These are phyloP conservation scores for Noctua comes DNA, from an alignment of 2,888 invertebrate genomes.

Conservation along the genomic window DNA sequence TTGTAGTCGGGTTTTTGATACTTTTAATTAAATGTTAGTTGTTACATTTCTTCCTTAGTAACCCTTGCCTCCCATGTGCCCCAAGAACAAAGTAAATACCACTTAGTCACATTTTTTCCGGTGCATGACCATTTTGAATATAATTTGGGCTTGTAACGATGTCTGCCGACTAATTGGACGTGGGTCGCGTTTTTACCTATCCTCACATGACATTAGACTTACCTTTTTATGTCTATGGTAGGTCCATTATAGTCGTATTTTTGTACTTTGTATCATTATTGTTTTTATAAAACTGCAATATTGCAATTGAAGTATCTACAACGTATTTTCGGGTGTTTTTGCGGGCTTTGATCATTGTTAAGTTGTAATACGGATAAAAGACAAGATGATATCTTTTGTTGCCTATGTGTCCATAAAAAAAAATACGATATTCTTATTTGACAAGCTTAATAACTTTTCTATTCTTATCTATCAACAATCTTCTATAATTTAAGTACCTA, in stretches of 20 bases:
- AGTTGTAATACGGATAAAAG: neutral
- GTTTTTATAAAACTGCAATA: conserved; percentile 13
- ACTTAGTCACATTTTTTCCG: conserved; percentile 55
- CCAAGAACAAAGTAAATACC: conserved; percentile 11
- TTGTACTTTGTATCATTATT: neutral
- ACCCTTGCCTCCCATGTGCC: neutral
- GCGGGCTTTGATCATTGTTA: neutral
- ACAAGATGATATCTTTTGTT: neutral
- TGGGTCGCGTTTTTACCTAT: conserved; percentile 67
- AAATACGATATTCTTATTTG: neutral
- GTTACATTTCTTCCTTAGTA: neutral
- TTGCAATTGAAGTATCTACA: neutral
- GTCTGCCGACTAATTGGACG: conserved; percentile 70
- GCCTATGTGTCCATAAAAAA: neutral
- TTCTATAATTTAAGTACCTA: neutral
- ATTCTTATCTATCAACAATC: conserved; percentile 25
- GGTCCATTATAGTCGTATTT: conserved; percentile 3
- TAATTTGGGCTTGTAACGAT: conserved; percentile 66
- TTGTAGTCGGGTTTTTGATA: too few relatives aligned
- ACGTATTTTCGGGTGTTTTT: neutral
- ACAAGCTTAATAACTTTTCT: neutral
- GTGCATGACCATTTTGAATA: conserved; percentile 63
- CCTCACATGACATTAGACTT: conserved; percentile 31
- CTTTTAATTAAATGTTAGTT: too few relatives aligned
- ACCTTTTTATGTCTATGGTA: neutral